phyloP scores from a whole-genome alignment of 2,113 vertebrate species.

The Paratilapia polleni region DNA sequence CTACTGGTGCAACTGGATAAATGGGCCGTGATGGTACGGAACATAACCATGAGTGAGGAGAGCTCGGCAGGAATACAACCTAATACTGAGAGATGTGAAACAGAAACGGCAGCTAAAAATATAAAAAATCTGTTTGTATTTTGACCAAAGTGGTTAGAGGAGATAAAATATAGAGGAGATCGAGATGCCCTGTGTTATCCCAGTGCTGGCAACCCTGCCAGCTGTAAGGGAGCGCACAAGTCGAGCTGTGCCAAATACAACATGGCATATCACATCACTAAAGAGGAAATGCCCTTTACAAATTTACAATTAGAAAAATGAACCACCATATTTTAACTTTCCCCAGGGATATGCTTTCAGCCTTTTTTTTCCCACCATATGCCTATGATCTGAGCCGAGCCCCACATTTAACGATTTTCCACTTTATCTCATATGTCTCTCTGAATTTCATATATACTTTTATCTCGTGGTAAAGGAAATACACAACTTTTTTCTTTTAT shows the following conservation, averaged over 20 bases:
- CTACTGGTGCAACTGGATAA: neutral
- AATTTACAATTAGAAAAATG: slow-evolving; percentile 9
- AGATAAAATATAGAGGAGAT: neutral
- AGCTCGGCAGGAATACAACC: neutral
- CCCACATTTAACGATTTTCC: neutral
- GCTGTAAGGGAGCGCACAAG: neutral
- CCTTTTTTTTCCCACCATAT: neutral
- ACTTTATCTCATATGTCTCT: neutral
- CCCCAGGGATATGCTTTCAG: neutral
- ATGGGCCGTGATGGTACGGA: neutral
- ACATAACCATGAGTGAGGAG: neutral
- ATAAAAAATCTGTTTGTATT: neutral
- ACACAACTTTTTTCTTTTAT: neutral
- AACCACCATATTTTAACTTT: neutral
- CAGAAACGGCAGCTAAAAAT: neutral
- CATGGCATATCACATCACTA: slow-evolving; percentile 4
- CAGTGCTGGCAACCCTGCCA: neutral
- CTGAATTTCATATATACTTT: neutral
- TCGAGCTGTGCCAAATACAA: neutral
- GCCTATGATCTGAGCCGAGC: neutral
- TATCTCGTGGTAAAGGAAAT: neutral
- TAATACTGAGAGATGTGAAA: neutral
- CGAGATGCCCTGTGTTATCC: neutral
- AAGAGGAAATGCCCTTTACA: neutral
- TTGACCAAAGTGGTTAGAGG: neutral